phyloP scores from a whole-genome alignment of 1,140 invertebrate species.

The Ostrea edulis region DNA sequence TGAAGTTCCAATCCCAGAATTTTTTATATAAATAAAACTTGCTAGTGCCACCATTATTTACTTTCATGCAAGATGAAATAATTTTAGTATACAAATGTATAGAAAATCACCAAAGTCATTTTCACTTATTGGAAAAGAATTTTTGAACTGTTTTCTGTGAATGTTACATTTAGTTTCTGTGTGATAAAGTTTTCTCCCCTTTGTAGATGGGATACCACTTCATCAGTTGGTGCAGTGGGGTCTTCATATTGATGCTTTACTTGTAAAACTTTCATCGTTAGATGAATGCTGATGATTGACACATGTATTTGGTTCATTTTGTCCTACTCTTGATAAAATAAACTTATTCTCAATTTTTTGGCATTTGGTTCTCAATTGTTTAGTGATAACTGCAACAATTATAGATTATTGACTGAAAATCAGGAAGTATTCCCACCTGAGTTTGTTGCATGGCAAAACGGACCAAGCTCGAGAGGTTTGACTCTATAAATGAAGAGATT shows the following conservation, averaged over 20 bases:
- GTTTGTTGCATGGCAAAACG: no score
- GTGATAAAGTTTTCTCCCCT: constrained; percentile 5
- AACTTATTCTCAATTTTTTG: constrained; percentile 24
- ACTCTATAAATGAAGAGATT: no score
- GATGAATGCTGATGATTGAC: constrained; percentile 38
- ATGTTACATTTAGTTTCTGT: background rate
- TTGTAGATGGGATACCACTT: background rate
- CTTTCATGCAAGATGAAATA: background rate
- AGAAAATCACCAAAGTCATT: background rate
- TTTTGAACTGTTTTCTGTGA: background rate
- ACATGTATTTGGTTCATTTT: constrained; percentile 34
- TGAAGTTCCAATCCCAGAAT: background rate
- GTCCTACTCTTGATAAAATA: constrained; percentile 32
- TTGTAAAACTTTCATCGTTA: constrained; percentile 16
- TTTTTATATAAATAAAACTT: background rate
- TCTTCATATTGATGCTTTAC: constrained; percentile 16
- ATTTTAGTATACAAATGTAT: background rate
- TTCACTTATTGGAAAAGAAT: background rate
- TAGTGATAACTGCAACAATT: no score
- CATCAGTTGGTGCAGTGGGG: background rate
- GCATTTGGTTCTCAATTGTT: background rate
- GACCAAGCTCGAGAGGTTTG: no score
- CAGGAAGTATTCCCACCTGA: no score
- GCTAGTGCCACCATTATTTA: background rate
- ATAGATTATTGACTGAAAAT: no score